Evolutionary conservation across 1,140 invertebrate genomes (phyloP), one percentile per base, ranked within the genome.

Genomic region (Amphibalanus amphitrite): DNA sequence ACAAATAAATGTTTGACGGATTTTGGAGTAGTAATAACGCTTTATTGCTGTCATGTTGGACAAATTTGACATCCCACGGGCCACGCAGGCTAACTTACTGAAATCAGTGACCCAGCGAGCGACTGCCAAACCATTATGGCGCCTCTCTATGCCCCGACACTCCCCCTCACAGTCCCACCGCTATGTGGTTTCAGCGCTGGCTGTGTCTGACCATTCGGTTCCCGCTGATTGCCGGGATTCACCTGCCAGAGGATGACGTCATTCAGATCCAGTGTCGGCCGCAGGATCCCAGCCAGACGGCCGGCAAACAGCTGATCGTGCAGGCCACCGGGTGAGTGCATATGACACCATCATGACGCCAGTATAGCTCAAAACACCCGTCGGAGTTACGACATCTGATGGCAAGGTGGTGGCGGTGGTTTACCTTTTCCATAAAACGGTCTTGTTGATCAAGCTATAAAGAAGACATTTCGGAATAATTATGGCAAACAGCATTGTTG

Each of bases 211-310:
- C 65, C 3, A 67, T 67, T 3, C 15, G 65, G 26, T 67, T 67
- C 65, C 65, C 65, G n/a, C 10, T 67, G 26, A 67, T 67, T 26
- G 65, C 65, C 65, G 65, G 65, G 3, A 20, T 67, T 10, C 65
- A 28, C 1, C 65, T 67, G 65, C 65, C 65, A n/a, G 65, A 67
- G 65, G 65, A 67, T 28, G 65, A 67, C 28, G 65, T 67, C 20
- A 67, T 67, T 3, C 65, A 67, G 65, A 20, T 67, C 28, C 65
- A 67, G 65, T 67, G 65, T 25, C 65, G 65, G 28, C 65, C 65
- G 8, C 65, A 67, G 65, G 65, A 67, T 26, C 65, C 26, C 65
- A 28, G 10, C 10, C 65, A 67, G 28, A 67, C 65, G 10, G 23
- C 6, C 26, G 28, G 28, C 65, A 67, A 67, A 67, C 26, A 71